Conservation (phyloP, 2,888 invertebrate species). For the Limenitis camilla region DNA sequence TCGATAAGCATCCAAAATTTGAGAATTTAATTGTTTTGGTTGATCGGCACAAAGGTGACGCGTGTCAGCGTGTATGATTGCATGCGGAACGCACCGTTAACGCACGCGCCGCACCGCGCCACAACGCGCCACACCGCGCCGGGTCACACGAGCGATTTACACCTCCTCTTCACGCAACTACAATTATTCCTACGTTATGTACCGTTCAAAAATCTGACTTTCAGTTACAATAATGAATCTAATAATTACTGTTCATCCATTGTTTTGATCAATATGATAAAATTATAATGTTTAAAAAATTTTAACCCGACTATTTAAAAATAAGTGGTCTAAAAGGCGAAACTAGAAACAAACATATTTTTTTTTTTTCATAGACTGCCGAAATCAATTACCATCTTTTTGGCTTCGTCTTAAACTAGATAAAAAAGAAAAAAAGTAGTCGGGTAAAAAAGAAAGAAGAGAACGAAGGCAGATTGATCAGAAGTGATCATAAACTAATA, state of each 20-base stretch:
- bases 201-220: constrained; percentile 7
- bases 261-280: not conserved
- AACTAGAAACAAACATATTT: too few relatives aligned
- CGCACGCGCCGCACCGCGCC: constrained; percentile 58
- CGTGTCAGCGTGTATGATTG: constrained; percentile 16
- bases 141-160: constrained; percentile 45
- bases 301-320: too few relatives aligned
- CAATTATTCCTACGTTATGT: constrained; percentile 7
- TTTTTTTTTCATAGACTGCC: too few relatives aligned
- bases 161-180: constrained; percentile 9
- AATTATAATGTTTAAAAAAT: too few relatives aligned
- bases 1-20: not conserved
- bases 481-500: too few relatives aligned
- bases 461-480: too few relatives aligned
- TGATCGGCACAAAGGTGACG: constrained; percentile 17
- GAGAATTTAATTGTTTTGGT: constrained; percentile 3
- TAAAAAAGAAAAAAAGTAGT: too few relatives aligned
- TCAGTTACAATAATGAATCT: constrained; percentile 5
- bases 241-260: constrained; percentile 1
- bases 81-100: constrained; percentile 61
- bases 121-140: constrained; percentile 41
- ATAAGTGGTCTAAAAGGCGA: too few relatives aligned
- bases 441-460: too few relatives aligned
- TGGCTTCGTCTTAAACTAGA: too few relatives aligned
- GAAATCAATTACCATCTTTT: too few relatives aligned